A percentile compares a stretch with the other conserved stretches of the same genome.
phyloP scores from a whole-genome alignment of 2,113 vertebrate genomes.

The Struthidea cinerea region DNA sequence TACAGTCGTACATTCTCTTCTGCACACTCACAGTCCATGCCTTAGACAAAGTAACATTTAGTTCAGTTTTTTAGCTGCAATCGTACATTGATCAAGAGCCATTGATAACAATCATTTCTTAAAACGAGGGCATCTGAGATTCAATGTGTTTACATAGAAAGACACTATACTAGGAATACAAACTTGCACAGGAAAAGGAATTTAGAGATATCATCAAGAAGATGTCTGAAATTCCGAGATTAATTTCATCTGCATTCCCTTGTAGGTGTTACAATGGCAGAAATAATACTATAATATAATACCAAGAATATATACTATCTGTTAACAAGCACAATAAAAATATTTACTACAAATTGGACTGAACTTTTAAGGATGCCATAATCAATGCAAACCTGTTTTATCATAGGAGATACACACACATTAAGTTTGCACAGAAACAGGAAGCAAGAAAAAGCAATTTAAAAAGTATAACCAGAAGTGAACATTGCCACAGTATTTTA shows the following conservation, averaged over 20 bases:
- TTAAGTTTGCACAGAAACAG: neutral
- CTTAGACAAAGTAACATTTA: neutral
- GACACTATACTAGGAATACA: neutral
- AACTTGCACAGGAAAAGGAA: neutral
- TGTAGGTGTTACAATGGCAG: neutral
- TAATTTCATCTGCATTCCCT: neutral
- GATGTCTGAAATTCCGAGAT: neutral
- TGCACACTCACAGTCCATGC: neutral
- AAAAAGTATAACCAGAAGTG: neutral
- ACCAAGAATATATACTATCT: neutral
- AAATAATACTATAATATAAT: neutral
- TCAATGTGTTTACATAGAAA: neutral
- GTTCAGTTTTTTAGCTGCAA: neutral
- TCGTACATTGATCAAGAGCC: neutral
- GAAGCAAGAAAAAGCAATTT: neutral
- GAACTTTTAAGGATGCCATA: neutral
- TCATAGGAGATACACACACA: accelerated
- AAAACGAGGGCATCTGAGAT: neutral
- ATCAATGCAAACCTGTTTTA: neutral
- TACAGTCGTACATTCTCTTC: neutral
- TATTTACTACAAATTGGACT: neutral
- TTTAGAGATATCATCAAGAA: neutral
- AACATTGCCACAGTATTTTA: neutral
- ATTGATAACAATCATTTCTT: neutral
- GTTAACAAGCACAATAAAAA: neutral